These are phyloP conservation scores for Peromyscus leucopus DNA, from an alignment of 2,113 vertebrate species.

Conservation along the genomic window DNA sequence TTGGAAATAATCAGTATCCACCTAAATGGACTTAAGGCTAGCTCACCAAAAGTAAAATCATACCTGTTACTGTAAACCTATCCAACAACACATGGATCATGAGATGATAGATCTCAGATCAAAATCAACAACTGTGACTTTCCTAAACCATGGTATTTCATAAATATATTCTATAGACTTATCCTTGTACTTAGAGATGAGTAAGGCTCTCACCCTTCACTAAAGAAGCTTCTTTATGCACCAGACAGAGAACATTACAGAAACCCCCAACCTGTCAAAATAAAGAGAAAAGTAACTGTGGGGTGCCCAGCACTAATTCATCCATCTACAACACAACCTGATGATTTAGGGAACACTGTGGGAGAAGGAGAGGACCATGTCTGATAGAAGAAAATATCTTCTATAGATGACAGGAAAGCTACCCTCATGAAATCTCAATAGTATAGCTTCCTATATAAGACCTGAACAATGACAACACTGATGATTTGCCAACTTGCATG, in stretches of 20 bases:
- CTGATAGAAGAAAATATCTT: background rate
- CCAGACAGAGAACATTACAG: background rate
- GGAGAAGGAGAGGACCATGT: background rate
- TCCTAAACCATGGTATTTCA: background rate
- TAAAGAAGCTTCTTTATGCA: background rate
- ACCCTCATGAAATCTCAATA: background rate
- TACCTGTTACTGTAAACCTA: background rate
- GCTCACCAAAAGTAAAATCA: background rate
- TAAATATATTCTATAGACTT: background rate
- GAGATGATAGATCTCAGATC: background rate
- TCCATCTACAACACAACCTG: background rate
- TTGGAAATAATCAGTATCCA: no score
- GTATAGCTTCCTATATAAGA: background rate
- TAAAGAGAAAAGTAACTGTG: background rate
- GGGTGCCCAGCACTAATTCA: background rate
- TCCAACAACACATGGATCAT: background rate
- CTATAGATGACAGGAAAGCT: background rate
- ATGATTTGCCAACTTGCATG: background rate
- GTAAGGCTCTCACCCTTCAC: background rate
- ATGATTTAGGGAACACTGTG: background rate
- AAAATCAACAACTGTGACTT: background rate
- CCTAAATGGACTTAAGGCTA: background rate
- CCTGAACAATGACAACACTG: background rate
- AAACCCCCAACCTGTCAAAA: background rate
- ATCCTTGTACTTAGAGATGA: background rate